phyloP scores from a whole-genome alignment of 2,113 vertebrate species.

The Seriola quinqueradiata region DNA sequence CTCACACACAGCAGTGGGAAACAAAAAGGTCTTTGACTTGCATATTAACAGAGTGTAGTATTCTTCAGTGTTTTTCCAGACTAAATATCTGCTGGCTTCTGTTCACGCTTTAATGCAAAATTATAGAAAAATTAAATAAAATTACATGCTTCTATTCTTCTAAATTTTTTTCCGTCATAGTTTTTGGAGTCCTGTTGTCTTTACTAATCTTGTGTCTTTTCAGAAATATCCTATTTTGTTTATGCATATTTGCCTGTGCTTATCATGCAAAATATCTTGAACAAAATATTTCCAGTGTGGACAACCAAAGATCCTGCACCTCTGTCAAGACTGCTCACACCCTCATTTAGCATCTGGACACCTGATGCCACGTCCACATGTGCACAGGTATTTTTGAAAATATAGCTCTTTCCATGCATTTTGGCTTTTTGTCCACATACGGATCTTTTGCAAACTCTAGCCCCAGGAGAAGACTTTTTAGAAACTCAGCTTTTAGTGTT shows the following conservation, averaged over 20 bases:
- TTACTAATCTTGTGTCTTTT: neutral
- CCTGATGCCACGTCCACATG: neutral
- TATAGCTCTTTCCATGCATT: too few species aligned
- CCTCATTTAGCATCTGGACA: neutral
- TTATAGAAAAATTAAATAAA: too few species aligned
- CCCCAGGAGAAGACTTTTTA: too few species aligned
- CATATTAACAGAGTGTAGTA: neutral
- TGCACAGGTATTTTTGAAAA: too few species aligned
- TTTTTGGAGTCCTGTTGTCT: neutral
- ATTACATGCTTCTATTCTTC: neutral
- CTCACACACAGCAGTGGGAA: neutral
- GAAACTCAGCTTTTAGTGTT: too few species aligned
- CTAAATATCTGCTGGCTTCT: neutral
- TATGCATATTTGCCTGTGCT: too few species aligned
- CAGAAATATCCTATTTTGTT: neutral
- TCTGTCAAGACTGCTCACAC: neutral
- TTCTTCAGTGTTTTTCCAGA: neutral
- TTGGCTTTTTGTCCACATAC: too few species aligned
- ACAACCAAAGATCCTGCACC: neutral
- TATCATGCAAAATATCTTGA: neutral
- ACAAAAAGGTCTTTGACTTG: slow-evolving; percentile 2
- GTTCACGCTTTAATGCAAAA: neutral
- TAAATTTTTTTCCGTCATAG: too few species aligned
- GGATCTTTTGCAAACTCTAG: too few species aligned
- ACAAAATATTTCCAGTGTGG: neutral